A percentile compares a stretch with the other conserved stretches of the same genome.
Evolutionary conservation across 2,888 invertebrate genomes (phyloP).

Genomic region (Clistopyga incitator): DNA sequence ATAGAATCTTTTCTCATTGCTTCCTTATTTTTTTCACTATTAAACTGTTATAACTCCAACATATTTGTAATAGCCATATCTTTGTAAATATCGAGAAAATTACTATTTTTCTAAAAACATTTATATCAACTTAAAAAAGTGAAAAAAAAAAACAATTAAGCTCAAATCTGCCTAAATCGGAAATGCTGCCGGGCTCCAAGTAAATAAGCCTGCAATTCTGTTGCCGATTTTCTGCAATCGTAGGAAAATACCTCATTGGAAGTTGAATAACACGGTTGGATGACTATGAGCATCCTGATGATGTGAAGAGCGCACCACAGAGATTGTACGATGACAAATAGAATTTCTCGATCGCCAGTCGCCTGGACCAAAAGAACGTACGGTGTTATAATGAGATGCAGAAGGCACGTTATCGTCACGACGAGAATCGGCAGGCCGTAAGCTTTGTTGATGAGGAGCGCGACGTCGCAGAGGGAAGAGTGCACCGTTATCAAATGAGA

Average conservation of each 20-base stretch:
- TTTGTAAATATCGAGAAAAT: no score
- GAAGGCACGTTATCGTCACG: constrained; percentile 86
- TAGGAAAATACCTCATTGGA: constrained; percentile 84
- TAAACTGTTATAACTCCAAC: no score
- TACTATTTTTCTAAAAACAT: no score
- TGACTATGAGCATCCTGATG: constrained; percentile 86
- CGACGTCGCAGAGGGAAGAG: constrained; percentile 85
- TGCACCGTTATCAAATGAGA: constrained; percentile 85
- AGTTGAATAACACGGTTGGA: constrained; percentile 87
- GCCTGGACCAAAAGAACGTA: constrained; percentile 87
- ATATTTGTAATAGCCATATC: no score
- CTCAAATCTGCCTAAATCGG: no score
- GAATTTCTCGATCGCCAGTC: constrained; percentile 84
- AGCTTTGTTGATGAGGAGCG: constrained; percentile 85
- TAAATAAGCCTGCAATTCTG: no score
- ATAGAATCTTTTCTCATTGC: no score
- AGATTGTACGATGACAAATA: constrained; percentile 86
- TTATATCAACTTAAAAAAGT: no score
- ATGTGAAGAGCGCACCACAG: constrained; percentile 87
- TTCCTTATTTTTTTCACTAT: no score
- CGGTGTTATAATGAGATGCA: constrained; percentile 87
- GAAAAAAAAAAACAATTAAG: no score
- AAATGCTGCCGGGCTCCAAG: no score
- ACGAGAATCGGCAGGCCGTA: constrained; percentile 86
- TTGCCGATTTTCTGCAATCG: not conserved